phyloP scores from a whole-genome alignment of 2,113 vertebrate species.

The Nyctereutes procyonoides region DNA sequence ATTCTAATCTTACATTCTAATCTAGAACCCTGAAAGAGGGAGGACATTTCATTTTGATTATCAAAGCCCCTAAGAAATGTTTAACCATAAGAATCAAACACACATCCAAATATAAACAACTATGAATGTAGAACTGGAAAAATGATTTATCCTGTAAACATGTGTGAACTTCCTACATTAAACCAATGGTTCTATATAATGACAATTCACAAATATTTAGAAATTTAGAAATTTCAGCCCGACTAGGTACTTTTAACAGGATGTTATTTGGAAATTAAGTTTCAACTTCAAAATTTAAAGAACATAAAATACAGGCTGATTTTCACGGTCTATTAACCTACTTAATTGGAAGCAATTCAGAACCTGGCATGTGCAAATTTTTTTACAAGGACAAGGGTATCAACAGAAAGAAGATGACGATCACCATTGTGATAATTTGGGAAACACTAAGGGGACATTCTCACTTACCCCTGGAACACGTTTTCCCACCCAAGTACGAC shows the following conservation, averaged over 20 bases:
- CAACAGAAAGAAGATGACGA: not conserved
- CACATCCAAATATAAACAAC: not conserved
- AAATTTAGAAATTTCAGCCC: constrained; percentile 26
- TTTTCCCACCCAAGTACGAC: constrained; percentile 10
- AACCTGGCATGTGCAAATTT: not conserved
- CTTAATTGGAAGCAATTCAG: constrained; percentile 55
- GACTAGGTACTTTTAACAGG: constrained; percentile 18
- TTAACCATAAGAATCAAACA: not conserved
- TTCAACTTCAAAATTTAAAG: constrained; percentile 52
- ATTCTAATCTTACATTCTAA: constrained; percentile 51
- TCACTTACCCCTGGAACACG: constrained; percentile 13
- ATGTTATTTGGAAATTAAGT: constrained; percentile 46
- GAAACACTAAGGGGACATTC: not conserved
- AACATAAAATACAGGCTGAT: not conserved
- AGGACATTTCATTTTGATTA: constrained; percentile 26
- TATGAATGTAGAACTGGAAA: constrained; percentile 42
- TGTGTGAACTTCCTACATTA: not conserved
- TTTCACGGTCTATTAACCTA: constrained; percentile 48
- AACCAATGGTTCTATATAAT: not conserved
- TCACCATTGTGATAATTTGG: not conserved
- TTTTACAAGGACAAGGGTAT: not conserved
- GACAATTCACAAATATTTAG: not conserved
- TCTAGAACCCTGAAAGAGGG: not conserved
- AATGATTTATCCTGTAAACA: constrained; percentile 50
- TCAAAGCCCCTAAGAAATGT: not conserved